A percentile compares a stretch with the other conserved stretches of the same genome.
These are phyloP conservation scores for Drosophila nr. medialis DNA, from an alignment of 2,888 invertebrate species.

Conservation along the genomic window DNA sequence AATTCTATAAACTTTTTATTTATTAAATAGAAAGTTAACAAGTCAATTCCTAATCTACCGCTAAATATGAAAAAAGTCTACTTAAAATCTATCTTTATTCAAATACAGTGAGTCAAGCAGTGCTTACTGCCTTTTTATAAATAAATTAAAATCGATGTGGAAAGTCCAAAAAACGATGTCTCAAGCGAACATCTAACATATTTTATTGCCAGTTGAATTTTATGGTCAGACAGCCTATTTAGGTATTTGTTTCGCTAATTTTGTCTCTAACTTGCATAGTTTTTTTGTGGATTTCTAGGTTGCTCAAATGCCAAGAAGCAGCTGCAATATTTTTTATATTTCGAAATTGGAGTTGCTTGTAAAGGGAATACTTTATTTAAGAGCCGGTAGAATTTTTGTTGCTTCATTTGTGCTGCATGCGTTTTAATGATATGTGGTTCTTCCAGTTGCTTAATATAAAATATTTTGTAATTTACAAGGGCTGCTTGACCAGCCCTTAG, in stretches of 20 bases:
- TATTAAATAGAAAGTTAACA: not conserved
- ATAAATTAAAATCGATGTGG: not conserved
- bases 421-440: not conserved
- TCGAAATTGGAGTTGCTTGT: not conserved
- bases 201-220: not conserved
- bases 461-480: not conserved
- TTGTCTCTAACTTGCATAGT: not conserved
- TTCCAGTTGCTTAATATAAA: not conserved
- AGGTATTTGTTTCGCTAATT: not conserved
- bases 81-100: not conserved
- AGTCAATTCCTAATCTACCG: not conserved
- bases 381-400: not conserved
- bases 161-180: not conserved
- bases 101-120: not conserved
- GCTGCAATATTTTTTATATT: not conserved
- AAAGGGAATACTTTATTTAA: not conserved
- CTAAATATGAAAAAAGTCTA: not conserved
- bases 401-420: not conserved
- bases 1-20: not conserved
- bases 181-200: not conserved
- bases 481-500: not conserved
- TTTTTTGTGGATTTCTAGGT: not conserved
- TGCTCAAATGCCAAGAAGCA: too few relatives aligned
- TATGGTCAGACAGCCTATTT: not conserved
- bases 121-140: not conserved